These are phyloP conservation scores for Plecotus auritus DNA, from an alignment of 2,113 vertebrate species.

Conservation along the genomic window DNA sequence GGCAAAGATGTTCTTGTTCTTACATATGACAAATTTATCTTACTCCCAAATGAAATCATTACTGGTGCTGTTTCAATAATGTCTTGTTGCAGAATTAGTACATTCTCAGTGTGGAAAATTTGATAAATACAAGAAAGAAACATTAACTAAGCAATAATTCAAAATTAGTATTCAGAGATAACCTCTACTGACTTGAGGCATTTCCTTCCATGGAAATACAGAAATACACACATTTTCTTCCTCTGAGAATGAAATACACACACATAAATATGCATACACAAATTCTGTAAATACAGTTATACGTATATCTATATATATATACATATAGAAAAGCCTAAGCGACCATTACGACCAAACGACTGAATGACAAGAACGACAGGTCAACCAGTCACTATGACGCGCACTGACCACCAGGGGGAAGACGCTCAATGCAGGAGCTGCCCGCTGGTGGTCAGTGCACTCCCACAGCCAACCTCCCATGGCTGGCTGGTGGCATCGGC, in stretches of 20 bases:
- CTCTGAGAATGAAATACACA: neutral
- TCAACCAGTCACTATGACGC: too few relatives aligned
- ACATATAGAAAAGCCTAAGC: too few relatives aligned
- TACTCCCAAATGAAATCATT: neutral
- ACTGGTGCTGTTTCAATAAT: neutral
- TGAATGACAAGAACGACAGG: too few relatives aligned
- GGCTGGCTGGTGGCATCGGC: too few relatives aligned
- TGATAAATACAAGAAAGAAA: conserved; percentile 15
- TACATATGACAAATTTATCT: neutral
- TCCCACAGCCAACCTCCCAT: too few relatives aligned
- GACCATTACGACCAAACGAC: too few relatives aligned
- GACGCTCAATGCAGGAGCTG: too few relatives aligned
- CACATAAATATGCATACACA: neutral
- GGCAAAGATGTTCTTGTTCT: neutral
- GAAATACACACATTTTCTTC: neutral
- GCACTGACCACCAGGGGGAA: too few relatives aligned
- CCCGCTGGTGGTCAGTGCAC: too few relatives aligned
- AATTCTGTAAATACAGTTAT: neutral
- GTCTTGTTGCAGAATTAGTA: neutral
- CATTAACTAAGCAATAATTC: neutral
- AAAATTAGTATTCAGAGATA: neutral
- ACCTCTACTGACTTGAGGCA: neutral
- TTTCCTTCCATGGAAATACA: neutral
- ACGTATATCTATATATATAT: too few relatives aligned
- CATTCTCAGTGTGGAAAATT: neutral